Base-by-base conservation (phyloP, 2,113 vertebrate species). In the Malurus melanocephalus region DNA sequence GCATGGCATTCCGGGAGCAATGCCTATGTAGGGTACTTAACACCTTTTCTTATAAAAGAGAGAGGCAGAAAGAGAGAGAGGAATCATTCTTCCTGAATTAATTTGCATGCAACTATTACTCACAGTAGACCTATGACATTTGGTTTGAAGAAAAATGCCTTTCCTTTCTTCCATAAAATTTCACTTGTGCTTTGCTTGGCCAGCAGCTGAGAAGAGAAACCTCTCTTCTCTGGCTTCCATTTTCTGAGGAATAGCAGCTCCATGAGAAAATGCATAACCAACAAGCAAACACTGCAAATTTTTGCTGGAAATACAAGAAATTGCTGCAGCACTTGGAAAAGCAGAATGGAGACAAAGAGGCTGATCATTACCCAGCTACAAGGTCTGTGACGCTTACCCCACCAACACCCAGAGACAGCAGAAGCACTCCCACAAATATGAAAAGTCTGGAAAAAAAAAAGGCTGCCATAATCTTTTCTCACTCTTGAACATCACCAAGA, bases 101-200 rank as follows among this genome's bases (percentile, higher is more conserved):
- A 88, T 87, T 52, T 79, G 59, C 52, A 72, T 26, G 32, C 19
- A 91, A 67, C 59, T 81, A 42, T 84, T 84, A 81, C 59, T 59
- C 1, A 0, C 43, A 62, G 69, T n/a, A 90, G 73, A 74, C 51
- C 42, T 72, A 16, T 78, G 57, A 86, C 40, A 84, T 68, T 60
- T 80, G 38, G 16, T 53, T 89, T 81, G 51, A 79, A 88, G 62
- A 66, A 89, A 93, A 91, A 65, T 55, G 24, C 32, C 60, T 77
- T 82, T 82, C 53, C 43, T 87, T 65, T 62, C 53, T 52, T 49
- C 81, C 81, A 73, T 46, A 87, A 95, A 90, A 93, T 82, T 84
- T 87, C 56, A 61, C 28, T 67, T 66, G 19, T 52, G 23, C 42
- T 88, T 80, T 87, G 35, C 68, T 80, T 85, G 52, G 22, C 40